These are phyloP conservation scores for Diabrotica undecimpunctata DNA, from an alignment of 1,140 invertebrate species.

Conservation along the genomic window DNA sequence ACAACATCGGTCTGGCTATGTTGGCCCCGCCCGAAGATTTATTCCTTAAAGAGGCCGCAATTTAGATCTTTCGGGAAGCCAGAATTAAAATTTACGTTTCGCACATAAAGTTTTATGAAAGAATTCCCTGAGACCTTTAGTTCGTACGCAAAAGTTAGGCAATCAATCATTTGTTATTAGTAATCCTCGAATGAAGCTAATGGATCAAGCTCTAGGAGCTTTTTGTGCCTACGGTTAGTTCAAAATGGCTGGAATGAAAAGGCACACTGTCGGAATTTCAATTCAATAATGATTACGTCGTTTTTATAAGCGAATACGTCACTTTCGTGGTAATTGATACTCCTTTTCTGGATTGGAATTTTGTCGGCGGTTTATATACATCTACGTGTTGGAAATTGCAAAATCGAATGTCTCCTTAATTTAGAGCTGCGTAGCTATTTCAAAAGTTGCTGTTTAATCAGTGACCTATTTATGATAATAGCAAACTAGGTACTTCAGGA, in stretches of 20 bases:
- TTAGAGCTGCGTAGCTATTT: not conserved
- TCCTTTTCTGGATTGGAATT: too few relatives aligned
- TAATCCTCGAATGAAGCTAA: slow-evolving; percentile 28
- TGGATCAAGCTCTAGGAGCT: slow-evolving; percentile 26
- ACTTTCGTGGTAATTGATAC: not conserved
- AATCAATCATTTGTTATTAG: slow-evolving; percentile 30
- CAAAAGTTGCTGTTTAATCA: not conserved
- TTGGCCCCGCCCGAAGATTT: not conserved
- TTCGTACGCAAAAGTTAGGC: slow-evolving; percentile 21
- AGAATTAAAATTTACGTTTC: slow-evolving; percentile 3
- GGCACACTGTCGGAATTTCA: slow-evolving; percentile 4
- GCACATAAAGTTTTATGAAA: slow-evolving; percentile 6
- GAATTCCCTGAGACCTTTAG: slow-evolving; percentile 15
- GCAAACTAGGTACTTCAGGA: not conserved
- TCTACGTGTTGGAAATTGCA: not conserved
- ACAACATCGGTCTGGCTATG: not conserved
- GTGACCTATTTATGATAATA: not conserved
- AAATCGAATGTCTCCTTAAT: not conserved
- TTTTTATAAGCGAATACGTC: slow-evolving; percentile 5
- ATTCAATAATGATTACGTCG: slow-evolving; percentile 1
- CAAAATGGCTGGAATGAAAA: slow-evolving; percentile 17
- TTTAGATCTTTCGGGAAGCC: slow-evolving; percentile 1
- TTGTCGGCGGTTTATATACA: not conserved
- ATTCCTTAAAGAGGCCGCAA: slow-evolving; percentile 1
- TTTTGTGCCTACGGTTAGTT: slow-evolving; percentile 19